These are phyloP conservation scores for Trichonephila clavipes DNA, from an alignment of 1,140 invertebrate species.

Conservation along the genomic window DNA sequence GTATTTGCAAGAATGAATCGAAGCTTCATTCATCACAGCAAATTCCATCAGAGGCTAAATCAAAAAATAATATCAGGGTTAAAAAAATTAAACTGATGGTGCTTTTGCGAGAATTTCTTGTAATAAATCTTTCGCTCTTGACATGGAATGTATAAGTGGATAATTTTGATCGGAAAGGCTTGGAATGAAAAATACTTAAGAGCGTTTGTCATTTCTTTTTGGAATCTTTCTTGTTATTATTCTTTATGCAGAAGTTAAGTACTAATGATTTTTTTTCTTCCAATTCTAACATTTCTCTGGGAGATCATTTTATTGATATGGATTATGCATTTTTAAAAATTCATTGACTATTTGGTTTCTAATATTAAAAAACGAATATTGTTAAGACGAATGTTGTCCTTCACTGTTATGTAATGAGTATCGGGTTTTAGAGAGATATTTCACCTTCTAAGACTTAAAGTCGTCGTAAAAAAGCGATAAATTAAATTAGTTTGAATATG, in stretches of 20 bases:
- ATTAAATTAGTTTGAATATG: slow-evolving; percentile 34
- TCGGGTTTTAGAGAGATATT: slow-evolving; percentile 41
- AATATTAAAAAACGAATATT: slow-evolving; percentile 52
- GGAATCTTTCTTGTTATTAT: slow-evolving; percentile 43
- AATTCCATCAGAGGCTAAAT: slow-evolving; percentile 60
- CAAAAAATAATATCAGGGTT: slow-evolving; percentile 67
- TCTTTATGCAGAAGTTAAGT: slow-evolving; percentile 64
- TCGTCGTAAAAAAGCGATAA: slow-evolving; percentile 34
- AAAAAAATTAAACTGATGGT: slow-evolving; percentile 72
- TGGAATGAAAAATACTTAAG: slow-evolving; percentile 69
- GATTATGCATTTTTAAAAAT: slow-evolving; percentile 57
- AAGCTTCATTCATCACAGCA: slow-evolving; percentile 70
- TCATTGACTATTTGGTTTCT: slow-evolving; percentile 40
- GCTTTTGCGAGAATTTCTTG: slow-evolving; percentile 71
- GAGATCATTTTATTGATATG: slow-evolving; percentile 63
- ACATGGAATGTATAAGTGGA: slow-evolving; percentile 74
- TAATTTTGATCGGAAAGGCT: slow-evolving; percentile 75
- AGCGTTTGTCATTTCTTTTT: slow-evolving; percentile 74
- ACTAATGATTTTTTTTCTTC: slow-evolving; percentile 66
- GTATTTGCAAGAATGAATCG: slow-evolving; percentile 73
- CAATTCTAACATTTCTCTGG: slow-evolving; percentile 10
- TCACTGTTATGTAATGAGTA: slow-evolving; percentile 41
- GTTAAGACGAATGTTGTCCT: slow-evolving; percentile 38
- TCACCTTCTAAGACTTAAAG: neutral
- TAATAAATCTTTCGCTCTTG: slow-evolving; percentile 74